Conservation (phyloP, 2,888 invertebrate genomes). For the Eulithis testata region DNA sequence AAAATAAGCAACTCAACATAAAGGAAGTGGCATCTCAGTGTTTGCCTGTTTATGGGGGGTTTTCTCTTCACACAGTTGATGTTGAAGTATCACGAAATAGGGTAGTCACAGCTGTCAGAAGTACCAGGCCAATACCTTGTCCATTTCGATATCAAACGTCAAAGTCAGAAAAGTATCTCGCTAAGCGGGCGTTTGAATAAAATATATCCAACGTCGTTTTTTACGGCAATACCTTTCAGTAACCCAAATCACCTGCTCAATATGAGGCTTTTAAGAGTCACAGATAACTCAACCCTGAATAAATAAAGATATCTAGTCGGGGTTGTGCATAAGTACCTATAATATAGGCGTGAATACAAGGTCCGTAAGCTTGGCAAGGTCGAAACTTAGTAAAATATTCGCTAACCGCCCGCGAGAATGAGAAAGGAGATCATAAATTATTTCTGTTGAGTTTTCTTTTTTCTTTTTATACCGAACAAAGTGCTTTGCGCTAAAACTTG, state of each 20-base stretch:
- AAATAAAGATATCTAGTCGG: conserved; percentile 43
- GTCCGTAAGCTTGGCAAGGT: conserved; percentile 37
- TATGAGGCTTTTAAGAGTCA: conserved; percentile 38
- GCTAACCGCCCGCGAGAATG: conserved; percentile 47
- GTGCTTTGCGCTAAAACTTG: conserved; percentile 39
- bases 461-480: conserved; percentile 39
- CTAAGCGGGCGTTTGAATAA: conserved; percentile 12
- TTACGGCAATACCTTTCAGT: conserved; percentile 27
- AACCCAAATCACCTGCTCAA: conserved; percentile 31
- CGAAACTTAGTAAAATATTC: conserved; percentile 52
- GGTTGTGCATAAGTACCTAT: conserved; percentile 27
- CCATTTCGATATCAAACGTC: conserved; percentile 14
- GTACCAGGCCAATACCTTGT: conserved; percentile 5
- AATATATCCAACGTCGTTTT: conserved; percentile 27
- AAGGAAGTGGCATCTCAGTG: conserved; percentile 13
- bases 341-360: conserved; percentile 31
- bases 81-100: conserved; percentile 3
- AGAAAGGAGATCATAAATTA: conserved; percentile 52
- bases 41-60: conserved; percentile 16
- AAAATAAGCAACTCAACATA: conserved; percentile 17
- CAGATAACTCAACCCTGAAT: conserved; percentile 48
- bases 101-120: conserved; percentile 21
- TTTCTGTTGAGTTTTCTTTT: conserved; percentile 45
- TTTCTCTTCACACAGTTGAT: conserved; percentile 11
- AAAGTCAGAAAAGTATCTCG: conserved; percentile 4